Conservation (phyloP, 2,113 vertebrate genomes). For the Campylorhamphus procurvoides region DNA sequence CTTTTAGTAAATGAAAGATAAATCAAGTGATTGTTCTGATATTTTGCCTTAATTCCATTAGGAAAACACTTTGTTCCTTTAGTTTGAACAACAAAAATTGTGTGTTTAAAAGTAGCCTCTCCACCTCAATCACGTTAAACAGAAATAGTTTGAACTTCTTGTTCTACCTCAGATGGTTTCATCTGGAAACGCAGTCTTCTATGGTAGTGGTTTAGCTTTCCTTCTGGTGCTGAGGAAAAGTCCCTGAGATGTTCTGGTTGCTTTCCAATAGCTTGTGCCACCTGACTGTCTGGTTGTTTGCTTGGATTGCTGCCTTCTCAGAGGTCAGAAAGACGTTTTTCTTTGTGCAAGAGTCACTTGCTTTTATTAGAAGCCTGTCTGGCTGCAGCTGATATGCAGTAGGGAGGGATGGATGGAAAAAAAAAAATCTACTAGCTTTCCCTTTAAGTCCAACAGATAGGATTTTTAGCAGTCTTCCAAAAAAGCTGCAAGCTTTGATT, state of each 20-base stretch:
- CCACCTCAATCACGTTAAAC: background rate
- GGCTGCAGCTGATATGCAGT: constrained; percentile 69
- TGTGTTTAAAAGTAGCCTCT: background rate
- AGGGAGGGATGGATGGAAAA: background rate
- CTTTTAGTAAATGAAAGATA: background rate
- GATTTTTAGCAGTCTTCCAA: constrained; percentile 30
- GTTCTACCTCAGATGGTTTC: background rate
- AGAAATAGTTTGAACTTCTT: background rate
- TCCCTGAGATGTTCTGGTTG: background rate
- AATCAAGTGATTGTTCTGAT: background rate
- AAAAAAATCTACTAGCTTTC: constrained; percentile 43
- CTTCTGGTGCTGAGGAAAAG: background rate
- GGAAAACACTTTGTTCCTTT: background rate
- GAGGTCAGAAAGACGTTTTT: constrained; percentile 67
- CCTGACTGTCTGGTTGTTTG: constrained; percentile 63
- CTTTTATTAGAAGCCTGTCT: constrained; percentile 75
- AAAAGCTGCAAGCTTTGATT: constrained; percentile 40
- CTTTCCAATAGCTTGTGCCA: constrained; percentile 27
- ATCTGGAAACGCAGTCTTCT: background rate
- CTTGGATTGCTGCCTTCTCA: constrained; percentile 63
- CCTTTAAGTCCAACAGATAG: constrained; percentile 11
- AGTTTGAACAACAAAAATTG: background rate
- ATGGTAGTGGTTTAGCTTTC: background rate
- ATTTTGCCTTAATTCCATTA: background rate
- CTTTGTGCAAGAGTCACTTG: constrained; percentile 64